Evolutionary conservation across 2,888 invertebrate species (phyloP).

Genomic region (Agrenia bidenticulata): DNA sequence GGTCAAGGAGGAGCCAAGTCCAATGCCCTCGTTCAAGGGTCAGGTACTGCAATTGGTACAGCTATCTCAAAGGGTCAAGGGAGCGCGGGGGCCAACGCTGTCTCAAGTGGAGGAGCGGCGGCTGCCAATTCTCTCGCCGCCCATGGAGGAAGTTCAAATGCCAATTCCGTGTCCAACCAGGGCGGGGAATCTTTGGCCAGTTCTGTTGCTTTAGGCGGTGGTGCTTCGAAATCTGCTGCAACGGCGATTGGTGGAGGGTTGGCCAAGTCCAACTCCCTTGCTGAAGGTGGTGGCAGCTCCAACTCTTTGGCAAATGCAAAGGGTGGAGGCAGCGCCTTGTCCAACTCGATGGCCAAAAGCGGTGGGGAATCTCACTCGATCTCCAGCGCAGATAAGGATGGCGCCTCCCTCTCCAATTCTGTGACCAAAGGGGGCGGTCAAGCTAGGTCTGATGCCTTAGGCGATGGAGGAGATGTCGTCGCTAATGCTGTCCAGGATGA

Average conservation of each 20-base stretch:
- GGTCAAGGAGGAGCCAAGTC: constrained; percentile 16
- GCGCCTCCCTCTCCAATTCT: neutral
- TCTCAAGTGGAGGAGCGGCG: constrained; percentile 10
- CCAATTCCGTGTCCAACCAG: neutral
- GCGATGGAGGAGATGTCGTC: neutral
- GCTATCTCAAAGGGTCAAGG: constrained; percentile 17
- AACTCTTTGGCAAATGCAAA: neutral
- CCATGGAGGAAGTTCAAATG: neutral
- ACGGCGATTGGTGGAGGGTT: neutral
- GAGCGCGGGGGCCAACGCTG: constrained; percentile 6
- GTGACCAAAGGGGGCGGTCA: constrained; percentile 8
- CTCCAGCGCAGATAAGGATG: neutral
- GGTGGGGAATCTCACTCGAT: constrained; percentile 14
- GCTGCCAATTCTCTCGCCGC: neutral
- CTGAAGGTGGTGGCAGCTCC: constrained; percentile 18
- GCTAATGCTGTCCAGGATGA: constrained; percentile 7
- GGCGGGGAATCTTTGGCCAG: neutral
- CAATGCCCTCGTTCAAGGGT: constrained; percentile 7
- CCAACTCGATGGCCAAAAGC: neutral
- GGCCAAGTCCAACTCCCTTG: constrained; percentile 10
- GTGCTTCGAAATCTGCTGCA: neutral
- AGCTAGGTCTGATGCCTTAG: neutral
- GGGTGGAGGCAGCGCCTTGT: neutral
- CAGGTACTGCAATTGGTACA: constrained; percentile 13
- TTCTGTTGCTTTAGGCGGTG: neutral